Conservation (phyloP, 1,140 invertebrate species). For the Callitettix versicolor region DNA sequence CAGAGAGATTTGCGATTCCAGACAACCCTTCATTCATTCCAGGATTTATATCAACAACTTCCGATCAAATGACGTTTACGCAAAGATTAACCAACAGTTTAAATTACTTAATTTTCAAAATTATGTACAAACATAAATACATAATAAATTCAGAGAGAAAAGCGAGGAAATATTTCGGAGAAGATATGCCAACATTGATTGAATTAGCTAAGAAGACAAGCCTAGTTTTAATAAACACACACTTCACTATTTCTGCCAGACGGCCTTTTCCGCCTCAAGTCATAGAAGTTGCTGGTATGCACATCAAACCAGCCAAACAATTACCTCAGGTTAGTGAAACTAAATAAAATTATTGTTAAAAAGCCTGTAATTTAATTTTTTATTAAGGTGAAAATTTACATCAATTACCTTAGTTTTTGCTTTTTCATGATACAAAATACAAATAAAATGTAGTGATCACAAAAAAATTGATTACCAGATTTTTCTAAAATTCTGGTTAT, state of each 20-base stretch:
- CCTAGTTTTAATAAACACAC: slow-evolving; percentile 43
- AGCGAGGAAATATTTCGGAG: slow-evolving; percentile 38
- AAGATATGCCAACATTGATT: slow-evolving; percentile 22
- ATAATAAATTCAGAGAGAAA: slow-evolving; percentile 5
- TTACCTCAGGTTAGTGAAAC: too few species aligned
- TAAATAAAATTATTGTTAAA: too few species aligned
- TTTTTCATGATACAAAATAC: too few species aligned
- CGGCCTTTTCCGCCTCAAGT: slow-evolving; percentile 37
- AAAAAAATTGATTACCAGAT: too few species aligned
- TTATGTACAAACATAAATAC: slow-evolving; percentile 4
- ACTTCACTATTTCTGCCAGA: slow-evolving; percentile 39
- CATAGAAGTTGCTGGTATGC: slow-evolving; percentile 48
- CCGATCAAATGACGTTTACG: slow-evolving; percentile 17
- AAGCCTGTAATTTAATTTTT: too few species aligned
- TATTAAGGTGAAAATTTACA: too few species aligned
- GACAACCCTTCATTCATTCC: slow-evolving; percentile 19
- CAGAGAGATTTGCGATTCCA: slow-evolving; percentile 28
- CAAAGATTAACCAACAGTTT: slow-evolving; percentile 17
- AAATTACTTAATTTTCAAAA: neutral
- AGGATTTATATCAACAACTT: slow-evolving; percentile 7
- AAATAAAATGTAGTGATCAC: too few species aligned
- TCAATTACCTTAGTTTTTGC: too few species aligned
- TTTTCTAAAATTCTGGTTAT: too few species aligned
- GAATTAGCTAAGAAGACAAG: slow-evolving; percentile 36
- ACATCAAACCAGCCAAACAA: too few species aligned